Evolutionary conservation across 2,888 invertebrate species (phyloP), one percentile per base, ranked within the genome.

Genomic region (Drosophila merina): DNA sequence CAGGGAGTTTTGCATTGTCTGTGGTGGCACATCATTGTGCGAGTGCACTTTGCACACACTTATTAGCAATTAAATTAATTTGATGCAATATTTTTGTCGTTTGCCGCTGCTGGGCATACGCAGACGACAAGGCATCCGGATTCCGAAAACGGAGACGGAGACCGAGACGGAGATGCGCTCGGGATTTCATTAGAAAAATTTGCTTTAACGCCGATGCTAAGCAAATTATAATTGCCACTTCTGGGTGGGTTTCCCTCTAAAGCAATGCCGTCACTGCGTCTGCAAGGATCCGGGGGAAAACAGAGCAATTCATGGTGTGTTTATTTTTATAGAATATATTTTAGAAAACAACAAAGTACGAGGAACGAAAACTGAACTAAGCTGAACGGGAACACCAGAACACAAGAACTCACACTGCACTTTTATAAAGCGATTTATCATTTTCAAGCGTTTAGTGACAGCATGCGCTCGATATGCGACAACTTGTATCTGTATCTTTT

Each of bases 31-130:
- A 20, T 31, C 8, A 3, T 8, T 8, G 8, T 10, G 10, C 7
- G 10, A 9, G 26, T 30, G 42, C 4, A 1, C 20, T 20, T 20
- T 20, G 20, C 38, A 12, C 38, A 38, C 76, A 83, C 89, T 90
- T 88, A 88, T 89, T 89, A 90, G 88, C 88, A 90, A 88, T 90
- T 89, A 89, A 90, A 90, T 90, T 89, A 89, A 91, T 90, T 91
- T 89, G 72, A 77, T 59, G 84, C 77, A 79, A 71, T 87, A 81
- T 82, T 77, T 77, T 81, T 74, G 3, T 28, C 28, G 28, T 28
- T 5, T 6, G 28, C 28, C 20, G 20, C 20, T 77, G 58, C 10
- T 55, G 49, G 49, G 76, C 77, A 91, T 91, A 85, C 89, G 83
- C 90, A 91, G 91, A 91, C 91, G 91, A 89, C 88, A 79, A 75